These are phyloP conservation scores for Notothenia coriiceps DNA, from an alignment of 2,113 vertebrate species.

Conservation along the genomic window DNA sequence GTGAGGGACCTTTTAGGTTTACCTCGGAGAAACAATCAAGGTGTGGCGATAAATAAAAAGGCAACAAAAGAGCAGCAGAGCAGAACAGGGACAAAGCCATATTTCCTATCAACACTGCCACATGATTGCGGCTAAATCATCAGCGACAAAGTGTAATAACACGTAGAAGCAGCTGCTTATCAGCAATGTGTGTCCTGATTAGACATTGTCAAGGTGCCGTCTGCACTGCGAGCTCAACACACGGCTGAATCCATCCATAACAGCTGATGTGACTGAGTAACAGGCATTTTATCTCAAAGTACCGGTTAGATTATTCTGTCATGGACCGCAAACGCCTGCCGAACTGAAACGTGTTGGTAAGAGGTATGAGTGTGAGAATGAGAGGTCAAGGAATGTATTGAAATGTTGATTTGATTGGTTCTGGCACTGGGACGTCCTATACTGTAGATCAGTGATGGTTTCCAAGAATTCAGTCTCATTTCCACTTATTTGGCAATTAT, in stretches of 20 bases:
- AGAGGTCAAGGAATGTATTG: slow-evolving; percentile 10
- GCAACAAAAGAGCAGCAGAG: slow-evolving; percentile 7
- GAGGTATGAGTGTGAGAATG: not conserved
- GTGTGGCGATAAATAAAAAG: not conserved
- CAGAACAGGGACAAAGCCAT: not conserved
- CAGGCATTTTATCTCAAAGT: not conserved
- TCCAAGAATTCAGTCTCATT: not conserved
- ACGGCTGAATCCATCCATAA: not conserved
- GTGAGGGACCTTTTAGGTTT: not conserved
- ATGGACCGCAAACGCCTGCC: not conserved
- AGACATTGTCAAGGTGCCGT: slow-evolving; percentile 14
- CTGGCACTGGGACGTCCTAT: not conserved
- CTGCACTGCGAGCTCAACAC: not conserved
- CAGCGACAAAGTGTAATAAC: not conserved
- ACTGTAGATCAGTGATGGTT: not conserved
- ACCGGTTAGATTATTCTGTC: not conserved
- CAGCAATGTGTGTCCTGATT: slow-evolving; percentile 7
- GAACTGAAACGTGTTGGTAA: fast-evolving
- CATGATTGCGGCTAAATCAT: not conserved
- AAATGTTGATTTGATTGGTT: not conserved
- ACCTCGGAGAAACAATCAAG: not conserved
- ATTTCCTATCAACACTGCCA: not conserved
- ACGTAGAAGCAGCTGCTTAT: slow-evolving; percentile 14
- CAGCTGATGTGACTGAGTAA: not conserved
- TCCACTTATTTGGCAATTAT: not conserved